phyloP scores from a whole-genome alignment of 2,888 invertebrate genomes.

The Lasioglossum villosulum region DNA sequence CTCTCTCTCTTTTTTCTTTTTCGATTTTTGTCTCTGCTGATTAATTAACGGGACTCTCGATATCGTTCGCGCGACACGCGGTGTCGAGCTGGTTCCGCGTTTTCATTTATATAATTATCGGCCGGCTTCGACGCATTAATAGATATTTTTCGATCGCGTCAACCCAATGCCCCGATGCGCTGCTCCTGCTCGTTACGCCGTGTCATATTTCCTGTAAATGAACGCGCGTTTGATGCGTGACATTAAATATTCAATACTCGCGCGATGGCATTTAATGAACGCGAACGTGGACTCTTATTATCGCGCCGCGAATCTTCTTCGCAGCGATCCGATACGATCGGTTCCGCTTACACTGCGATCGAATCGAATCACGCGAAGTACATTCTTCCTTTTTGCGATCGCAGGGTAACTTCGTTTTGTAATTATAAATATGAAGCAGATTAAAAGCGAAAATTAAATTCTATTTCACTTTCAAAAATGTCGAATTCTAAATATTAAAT shows the following conservation, averaged over 20 bases:
- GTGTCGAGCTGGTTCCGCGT: neutral
- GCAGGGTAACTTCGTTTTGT: neutral
- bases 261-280: neutral
- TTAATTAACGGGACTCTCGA: slow-evolving; percentile 12
- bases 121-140: neutral
- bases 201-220: slow-evolving; percentile 17
- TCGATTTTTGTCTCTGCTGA: neutral
- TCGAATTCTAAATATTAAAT: no score
- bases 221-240: neutral
- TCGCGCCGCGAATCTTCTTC: neutral
- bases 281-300: neutral
- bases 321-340: neutral
- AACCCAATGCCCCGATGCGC: neutral
- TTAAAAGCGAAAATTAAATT: no score
- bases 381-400: neutral
- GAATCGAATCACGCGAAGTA: neutral
- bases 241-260: slow-evolving; percentile 4
- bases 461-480: no score
- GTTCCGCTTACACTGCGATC: neutral
- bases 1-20: neutral
- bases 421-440: no score
- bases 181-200: neutral
- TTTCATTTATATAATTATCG: slow-evolving; percentile 7
- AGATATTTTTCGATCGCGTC: neutral
- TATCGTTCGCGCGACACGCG: neutral